phyloP scores from a whole-genome alignment of 37 sponge, comb jelly and placozoan species.

The Aphrocallistes beatrix region DNA sequence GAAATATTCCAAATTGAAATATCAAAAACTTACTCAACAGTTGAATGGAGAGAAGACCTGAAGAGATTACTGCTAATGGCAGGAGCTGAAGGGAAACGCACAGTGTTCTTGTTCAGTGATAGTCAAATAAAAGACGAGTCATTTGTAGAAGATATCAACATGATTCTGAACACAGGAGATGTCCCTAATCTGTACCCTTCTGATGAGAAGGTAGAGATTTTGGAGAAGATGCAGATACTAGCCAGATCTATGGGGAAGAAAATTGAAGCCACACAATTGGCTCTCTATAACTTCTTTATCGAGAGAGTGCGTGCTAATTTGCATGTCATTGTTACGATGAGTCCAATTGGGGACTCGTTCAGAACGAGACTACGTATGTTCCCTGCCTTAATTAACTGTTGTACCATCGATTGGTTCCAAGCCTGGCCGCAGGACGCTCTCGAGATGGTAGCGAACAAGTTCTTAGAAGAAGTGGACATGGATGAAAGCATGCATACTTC shows the following conservation, averaged over 20 bases:
- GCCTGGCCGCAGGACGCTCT: slow-evolving; percentile 97
- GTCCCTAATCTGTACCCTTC: slow-evolving; percentile 89
- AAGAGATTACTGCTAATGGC: slow-evolving; percentile 81
- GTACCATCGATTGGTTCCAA: slow-evolving; percentile 99
- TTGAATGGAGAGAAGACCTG: slow-evolving; percentile 92
- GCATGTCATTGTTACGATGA: slow-evolving; percentile 85
- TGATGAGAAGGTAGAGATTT: slow-evolving; percentile 90
- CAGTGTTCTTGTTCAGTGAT: slow-evolving; percentile 89
- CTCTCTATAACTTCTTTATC: slow-evolving; percentile 94
- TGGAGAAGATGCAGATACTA: slow-evolving; percentile 88
- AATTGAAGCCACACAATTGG: slow-evolving; percentile 83
- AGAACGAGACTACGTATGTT: slow-evolving; percentile 86
- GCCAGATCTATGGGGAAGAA: slow-evolving; percentile 59
- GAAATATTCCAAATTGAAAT: slow-evolving; percentile 94
- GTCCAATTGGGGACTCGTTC: slow-evolving; percentile 96
- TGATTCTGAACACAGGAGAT: slow-evolving; percentile 95
- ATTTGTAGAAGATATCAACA: slow-evolving; percentile 95
- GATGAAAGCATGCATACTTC: slow-evolving; percentile 48
- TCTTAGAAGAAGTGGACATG: slow-evolving; percentile 86
- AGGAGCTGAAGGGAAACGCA: slow-evolving; percentile 73
- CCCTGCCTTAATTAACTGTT: slow-evolving; percentile 97
- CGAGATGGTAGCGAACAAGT: slow-evolving; percentile 98
- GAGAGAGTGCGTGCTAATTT: slow-evolving; percentile 87
- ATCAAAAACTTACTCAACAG: slow-evolving; percentile 71
- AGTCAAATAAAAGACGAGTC: slow-evolving; percentile 96